These are phyloP conservation scores for Phenganax marumi DNA, from an alignment of 92 coral and sea anemone genomes.

Conservation along the genomic window DNA sequence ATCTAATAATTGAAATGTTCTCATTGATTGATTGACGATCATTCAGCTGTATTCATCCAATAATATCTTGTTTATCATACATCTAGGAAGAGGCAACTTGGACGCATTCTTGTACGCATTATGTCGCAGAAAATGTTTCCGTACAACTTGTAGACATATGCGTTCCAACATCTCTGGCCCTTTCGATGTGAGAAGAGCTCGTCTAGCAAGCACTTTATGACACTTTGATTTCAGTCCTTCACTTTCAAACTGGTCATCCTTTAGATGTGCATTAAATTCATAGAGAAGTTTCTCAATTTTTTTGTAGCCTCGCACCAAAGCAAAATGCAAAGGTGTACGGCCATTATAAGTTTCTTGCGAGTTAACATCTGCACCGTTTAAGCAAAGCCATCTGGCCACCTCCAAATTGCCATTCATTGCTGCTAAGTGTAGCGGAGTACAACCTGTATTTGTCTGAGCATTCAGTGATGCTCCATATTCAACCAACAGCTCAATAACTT, in stretches of 20 bases:
- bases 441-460: constrained; percentile 69
- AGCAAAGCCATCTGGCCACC: constrained; percentile 59
- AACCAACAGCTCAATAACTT: constrained; percentile 60
- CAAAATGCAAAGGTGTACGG: constrained; percentile 80
- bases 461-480: constrained; percentile 68
- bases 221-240: neutral
- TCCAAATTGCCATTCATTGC: constrained; percentile 65
- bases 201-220: constrained; percentile 19
- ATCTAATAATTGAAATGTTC: neutral
- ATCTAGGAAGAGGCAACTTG: constrained; percentile 13
- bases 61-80: constrained; percentile 22
- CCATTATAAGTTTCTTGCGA: constrained; percentile 72
- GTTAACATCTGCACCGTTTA: constrained; percentile 72
- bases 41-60: neutral
- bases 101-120: constrained; percentile 25
- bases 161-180: constrained; percentile 27
- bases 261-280: constrained; percentile 37
- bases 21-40: neutral
- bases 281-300: constrained; percentile 53
- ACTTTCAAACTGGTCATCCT: neutral
- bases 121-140: constrained; percentile 25
- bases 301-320: constrained; percentile 61
- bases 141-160: constrained; percentile 30
- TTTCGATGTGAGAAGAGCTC: neutral
- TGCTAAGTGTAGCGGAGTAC: constrained; percentile 82